A percentile compares a stretch with the other conserved stretches of the same genome.
Conservation (phyloP, 1,140 invertebrate genomes). For the Bombus superbus region DNA sequence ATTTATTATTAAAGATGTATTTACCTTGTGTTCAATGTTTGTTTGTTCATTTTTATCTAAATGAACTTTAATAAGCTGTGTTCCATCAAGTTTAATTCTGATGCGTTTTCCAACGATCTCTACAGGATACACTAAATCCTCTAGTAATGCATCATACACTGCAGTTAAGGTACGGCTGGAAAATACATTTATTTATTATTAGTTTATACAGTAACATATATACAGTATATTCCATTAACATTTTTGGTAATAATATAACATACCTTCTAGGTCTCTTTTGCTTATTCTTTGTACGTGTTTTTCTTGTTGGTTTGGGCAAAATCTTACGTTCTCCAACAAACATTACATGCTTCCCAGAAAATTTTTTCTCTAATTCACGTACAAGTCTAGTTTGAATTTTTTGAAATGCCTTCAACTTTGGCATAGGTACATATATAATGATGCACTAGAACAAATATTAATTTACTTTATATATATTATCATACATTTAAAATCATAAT, state of each 20-base stretch:
- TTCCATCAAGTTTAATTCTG: slow-evolving; percentile 97
- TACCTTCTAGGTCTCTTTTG: slow-evolving; percentile 98
- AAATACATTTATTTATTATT: slow-evolving; percentile 23
- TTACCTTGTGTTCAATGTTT: slow-evolving; percentile 99
- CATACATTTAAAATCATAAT: slow-evolving; percentile 14
- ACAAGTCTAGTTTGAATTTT: slow-evolving; percentile 98
- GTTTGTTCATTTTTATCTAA: slow-evolving; percentile 99
- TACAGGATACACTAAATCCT: slow-evolving; percentile 99
- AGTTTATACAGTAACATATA: background rate
- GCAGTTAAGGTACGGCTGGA: slow-evolving; percentile 95
- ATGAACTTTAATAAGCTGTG: slow-evolving; percentile 98
- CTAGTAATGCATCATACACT: slow-evolving; percentile 98
- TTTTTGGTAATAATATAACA: slow-evolving; percentile 25
- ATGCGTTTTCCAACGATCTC: slow-evolving; percentile 99
- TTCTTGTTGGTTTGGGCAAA: slow-evolving; percentile 98
- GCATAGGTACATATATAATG: slow-evolving; percentile 99
- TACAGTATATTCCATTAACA: background rate
- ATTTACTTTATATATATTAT: slow-evolving; percentile 12
- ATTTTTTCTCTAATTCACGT: slow-evolving; percentile 99
- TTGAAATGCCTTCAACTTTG: slow-evolving; percentile 98
- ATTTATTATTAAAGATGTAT: background rate
- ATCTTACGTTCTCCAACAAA: slow-evolving; percentile 99
- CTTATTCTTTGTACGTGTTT: slow-evolving; percentile 96
- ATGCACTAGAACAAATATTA: slow-evolving; percentile 89
- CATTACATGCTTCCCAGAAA: slow-evolving; percentile 99